Base-by-base conservation (phyloP, 2,888 invertebrate species). In the Heteromyza rotundicornis region DNA sequence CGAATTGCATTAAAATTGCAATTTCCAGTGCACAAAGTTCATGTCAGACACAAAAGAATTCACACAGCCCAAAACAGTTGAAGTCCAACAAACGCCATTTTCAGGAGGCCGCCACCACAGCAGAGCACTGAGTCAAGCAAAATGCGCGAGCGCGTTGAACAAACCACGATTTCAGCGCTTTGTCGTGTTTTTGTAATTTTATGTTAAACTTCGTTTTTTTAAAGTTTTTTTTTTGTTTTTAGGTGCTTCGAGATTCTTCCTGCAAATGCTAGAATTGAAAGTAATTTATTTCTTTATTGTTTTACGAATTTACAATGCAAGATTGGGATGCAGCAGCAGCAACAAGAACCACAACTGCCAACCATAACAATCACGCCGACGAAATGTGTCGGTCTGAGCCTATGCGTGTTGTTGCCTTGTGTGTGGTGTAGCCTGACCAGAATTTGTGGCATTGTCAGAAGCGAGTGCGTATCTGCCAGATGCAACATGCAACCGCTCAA, bases 231-330 rank as follows among this genome's bases (percentile, higher is more conserved):
- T 53, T 40, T 27, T 20, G 10, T 12, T 51, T 55, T 64, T 57
- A 40, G 5, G 50, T 16, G 50, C 50, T 50, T 50, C n/a, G n/a
- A n/a, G n/a, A n/a, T n/a, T 2, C 20, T 50, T 50, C 24, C n/a
- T 52, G 47, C 47, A 5, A 20, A 47, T 19, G 67, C 64, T 63
- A 59, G 69, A 65, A 68, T 67, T 78, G 79, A 77, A 80, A 81
- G 80, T 81, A 80, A 81, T 81, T 81, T 81, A 81, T 81, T 80
- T 81, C 81, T 81, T 81, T 81, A 81, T 81, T 81, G 81, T 81
- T 80, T 81, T 78, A 78, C 74, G 74, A 74, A 74, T 74, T 74
- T 74, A 75, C 74, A 74, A 74, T 74, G 74, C 74, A 74, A 74
- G 74, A 74, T 74, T 69, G 69, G 69, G 71, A 70, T 64, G 63